A percentile compares a stretch with the other conserved stretches of the same genome.
Evolutionary conservation across 2,888 invertebrate species (phyloP).

Genomic region (Caenorhabditis zanzibari): DNA sequence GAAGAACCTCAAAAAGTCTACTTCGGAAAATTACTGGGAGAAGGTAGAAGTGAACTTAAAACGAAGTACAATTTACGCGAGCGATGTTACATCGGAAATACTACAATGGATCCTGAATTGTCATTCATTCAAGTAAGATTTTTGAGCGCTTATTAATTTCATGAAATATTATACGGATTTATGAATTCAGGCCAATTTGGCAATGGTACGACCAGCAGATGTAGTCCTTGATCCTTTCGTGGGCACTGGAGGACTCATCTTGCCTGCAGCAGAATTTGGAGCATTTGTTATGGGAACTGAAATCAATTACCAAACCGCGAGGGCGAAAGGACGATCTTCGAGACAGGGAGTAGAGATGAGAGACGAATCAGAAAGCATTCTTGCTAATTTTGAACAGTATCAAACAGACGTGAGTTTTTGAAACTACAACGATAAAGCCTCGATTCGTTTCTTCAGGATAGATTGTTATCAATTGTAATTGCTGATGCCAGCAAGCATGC

Average conservation of each 20-base stretch:
- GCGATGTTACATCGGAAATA: constrained; percentile 95
- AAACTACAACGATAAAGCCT: background rate
- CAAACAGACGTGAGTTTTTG: constrained; percentile 77
- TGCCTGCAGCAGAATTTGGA: constrained; percentile 94
- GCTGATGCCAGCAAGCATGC: constrained; percentile 92
- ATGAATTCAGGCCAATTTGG: constrained; percentile 92
- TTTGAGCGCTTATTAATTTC: background rate
- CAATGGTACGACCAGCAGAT: constrained; percentile 88
- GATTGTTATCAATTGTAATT: constrained; percentile 92
- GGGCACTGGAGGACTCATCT: constrained; percentile 87
- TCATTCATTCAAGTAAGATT: constrained; percentile 88
- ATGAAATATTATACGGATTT: too few relatives aligned
- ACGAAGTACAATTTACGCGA: constrained; percentile 91
- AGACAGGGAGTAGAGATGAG: constrained; percentile 85
- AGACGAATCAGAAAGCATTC: constrained; percentile 90
- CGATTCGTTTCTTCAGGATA: constrained; percentile 2
- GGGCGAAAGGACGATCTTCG: constrained; percentile 87
- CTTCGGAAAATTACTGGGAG: constrained; percentile 87
- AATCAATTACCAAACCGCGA: constrained; percentile 95
- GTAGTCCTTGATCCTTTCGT: constrained; percentile 96
- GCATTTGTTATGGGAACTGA: constrained; percentile 90
- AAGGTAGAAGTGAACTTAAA: constrained; percentile 91
- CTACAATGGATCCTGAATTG: constrained; percentile 97
- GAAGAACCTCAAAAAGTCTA: constrained; percentile 51
- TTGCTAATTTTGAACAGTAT: constrained; percentile 93